A percentile compares a stretch with the other conserved stretches of the same genome.
Evolutionary conservation across 2,797 vertebrate species (phyloP).

Genomic region (Neomorphus geoffroyi): DNA sequence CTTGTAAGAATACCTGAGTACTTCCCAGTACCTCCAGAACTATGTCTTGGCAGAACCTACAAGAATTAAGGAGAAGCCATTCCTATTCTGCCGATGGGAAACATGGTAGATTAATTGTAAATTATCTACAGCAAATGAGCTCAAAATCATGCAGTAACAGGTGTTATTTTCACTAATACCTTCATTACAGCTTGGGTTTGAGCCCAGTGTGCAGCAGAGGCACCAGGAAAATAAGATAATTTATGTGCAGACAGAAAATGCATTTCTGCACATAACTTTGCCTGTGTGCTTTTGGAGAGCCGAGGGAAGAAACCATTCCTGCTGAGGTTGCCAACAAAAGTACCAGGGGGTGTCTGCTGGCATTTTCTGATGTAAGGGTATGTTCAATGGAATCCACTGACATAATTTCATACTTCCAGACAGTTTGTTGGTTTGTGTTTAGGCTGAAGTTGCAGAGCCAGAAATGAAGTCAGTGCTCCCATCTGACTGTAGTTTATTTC

Average conservation of each 20-base stretch:
- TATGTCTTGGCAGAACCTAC: background rate
- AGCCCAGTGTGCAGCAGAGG: background rate
- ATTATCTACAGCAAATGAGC: background rate
- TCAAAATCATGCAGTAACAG: background rate
- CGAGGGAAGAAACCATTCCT: background rate
- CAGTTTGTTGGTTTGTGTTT: background rate
- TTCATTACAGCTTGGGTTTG: background rate
- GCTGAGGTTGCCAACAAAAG: background rate
- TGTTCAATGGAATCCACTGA: background rate
- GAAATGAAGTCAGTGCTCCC: background rate
- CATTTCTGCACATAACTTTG: background rate
- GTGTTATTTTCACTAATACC: background rate
- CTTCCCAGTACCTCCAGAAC: background rate
- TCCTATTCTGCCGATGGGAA: background rate
- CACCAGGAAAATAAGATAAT: background rate
- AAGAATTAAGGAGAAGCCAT: background rate
- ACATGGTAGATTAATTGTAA: background rate
- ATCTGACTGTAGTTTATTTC: background rate
- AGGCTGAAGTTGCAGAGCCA: background rate
- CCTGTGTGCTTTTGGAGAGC: background rate
- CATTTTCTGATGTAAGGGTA: background rate
- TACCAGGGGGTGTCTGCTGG: background rate
- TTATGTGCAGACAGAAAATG: background rate
- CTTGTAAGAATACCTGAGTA: background rate
- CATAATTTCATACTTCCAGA: background rate